Percentiles rank a stretch among this genome's conserved stretches.
Evolutionary conservation across 2,888 invertebrate species (phyloP).

Genomic region (Lepidochrysops patricia): DNA sequence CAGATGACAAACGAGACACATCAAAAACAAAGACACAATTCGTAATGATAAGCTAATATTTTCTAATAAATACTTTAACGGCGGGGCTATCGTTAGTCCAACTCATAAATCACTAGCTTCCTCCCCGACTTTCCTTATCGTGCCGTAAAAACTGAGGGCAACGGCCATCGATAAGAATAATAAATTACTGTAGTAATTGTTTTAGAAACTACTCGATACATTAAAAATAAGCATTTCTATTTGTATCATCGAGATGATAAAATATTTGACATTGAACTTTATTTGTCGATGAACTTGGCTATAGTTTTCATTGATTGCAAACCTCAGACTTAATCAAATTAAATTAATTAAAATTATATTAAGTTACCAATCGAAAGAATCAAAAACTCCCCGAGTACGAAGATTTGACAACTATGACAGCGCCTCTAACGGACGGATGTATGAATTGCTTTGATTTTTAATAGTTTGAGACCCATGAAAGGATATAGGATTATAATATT

Average conservation of each 20-base stretch:
- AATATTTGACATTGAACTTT: background rate
- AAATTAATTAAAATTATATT: no score
- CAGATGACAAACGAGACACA: background rate
- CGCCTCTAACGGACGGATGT: no score
- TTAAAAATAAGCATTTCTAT: background rate
- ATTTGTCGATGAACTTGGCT: no score
- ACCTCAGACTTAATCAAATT: no score
- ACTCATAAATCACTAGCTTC: conserved; percentile 42
- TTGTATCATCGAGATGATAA: background rate
- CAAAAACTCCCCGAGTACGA: no score
- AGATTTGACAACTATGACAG: no score
- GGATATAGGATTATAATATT: no score
- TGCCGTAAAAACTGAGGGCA: conserved; percentile 40
- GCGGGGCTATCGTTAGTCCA: conserved; percentile 16
- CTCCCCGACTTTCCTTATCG: conserved; percentile 59
- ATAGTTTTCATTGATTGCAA: no score
- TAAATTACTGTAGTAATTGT: conserved; percentile 42
- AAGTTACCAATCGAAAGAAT: no score
- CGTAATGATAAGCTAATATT: background rate
- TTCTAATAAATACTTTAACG: background rate
- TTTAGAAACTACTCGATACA: conserved; percentile 23
- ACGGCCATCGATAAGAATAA: conserved; percentile 46
- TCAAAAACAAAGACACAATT: background rate
- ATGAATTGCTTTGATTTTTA: no score
- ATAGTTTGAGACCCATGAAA: no score